These are phyloP conservation scores for Ceyx melanurus DNA, from an alignment of 2,113 vertebrate species.

Conservation along the genomic window DNA sequence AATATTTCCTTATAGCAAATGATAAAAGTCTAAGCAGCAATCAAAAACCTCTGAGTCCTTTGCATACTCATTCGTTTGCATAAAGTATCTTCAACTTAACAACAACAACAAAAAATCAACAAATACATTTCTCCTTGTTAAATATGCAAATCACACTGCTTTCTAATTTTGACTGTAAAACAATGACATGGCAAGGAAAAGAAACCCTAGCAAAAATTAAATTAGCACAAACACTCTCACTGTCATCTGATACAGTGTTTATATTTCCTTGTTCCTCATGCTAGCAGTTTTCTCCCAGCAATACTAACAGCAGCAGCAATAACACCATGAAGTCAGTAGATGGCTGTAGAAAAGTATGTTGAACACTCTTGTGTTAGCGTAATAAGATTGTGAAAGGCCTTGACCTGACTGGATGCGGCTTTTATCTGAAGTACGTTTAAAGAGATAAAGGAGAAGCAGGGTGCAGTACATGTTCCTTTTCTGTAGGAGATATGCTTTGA, in stretches of 20 bases:
- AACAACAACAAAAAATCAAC: neutral
- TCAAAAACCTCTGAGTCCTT: neutral
- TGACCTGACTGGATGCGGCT: constrained; percentile 80
- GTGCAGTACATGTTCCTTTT: constrained; percentile 70
- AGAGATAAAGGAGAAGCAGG: constrained; percentile 81
- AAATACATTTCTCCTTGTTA: neutral
- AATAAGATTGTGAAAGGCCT: constrained; percentile 81
- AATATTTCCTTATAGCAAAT: neutral
- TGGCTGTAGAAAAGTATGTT: constrained; percentile 86
- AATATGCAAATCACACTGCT: neutral
- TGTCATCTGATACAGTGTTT: neutral
- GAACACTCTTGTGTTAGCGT: constrained; percentile 58
- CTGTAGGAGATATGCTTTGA: constrained; percentile 70
- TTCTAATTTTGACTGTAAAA: neutral
- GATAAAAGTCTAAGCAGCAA: neutral
- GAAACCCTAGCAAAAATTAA: neutral
- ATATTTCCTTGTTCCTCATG: neutral
- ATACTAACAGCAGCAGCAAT: constrained; percentile 70
- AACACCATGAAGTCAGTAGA: constrained; percentile 80
- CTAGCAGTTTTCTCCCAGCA: neutral
- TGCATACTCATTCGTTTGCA: neutral
- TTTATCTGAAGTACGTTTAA: constrained; percentile 86
- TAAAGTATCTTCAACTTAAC: neutral
- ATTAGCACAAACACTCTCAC: neutral
- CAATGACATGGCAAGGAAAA: neutral